Evolutionary conservation across 2,797 vertebrate genomes (phyloP).

Genomic region (Scarus forsteni): DNA sequence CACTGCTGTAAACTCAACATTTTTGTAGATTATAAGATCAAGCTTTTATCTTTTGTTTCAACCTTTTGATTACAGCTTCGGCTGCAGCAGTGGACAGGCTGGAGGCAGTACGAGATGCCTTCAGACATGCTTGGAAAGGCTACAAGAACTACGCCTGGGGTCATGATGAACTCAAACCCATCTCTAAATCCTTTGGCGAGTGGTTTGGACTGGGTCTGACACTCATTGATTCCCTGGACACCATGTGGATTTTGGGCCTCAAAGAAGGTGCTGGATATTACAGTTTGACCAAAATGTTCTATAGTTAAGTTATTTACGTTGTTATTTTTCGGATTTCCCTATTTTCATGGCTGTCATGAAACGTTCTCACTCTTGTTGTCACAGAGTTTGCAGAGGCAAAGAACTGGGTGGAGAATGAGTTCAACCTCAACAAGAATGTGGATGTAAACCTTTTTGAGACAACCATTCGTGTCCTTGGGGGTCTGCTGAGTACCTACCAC

Average conservation of each 20-base stretch:
- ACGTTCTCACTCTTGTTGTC: neutral
- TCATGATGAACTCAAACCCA: constrained; percentile 94
- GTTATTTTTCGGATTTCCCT: neutral
- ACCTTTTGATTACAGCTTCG: constrained; percentile 32
- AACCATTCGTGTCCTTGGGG: constrained; percentile 95
- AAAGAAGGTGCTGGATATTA: constrained; percentile 87
- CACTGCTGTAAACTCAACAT: too few species aligned
- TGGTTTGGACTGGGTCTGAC: constrained; percentile 98
- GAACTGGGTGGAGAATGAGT: constrained; percentile 88
- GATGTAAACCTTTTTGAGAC: constrained; percentile 99
- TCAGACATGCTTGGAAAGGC: constrained; percentile 95
- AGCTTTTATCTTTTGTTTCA: constrained; percentile 15
- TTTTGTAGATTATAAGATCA: neutral
- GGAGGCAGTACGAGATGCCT: constrained; percentile 89
- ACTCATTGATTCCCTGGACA: constrained; percentile 94
- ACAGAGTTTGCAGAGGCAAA: constrained; percentile 93
- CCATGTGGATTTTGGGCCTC: constrained; percentile 96
- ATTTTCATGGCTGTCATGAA: neutral
- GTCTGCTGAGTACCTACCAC: constrained; percentile 94
- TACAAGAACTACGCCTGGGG: constrained; percentile 95
- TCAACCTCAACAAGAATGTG: constrained; percentile 91
- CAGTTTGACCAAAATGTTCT: neutral
- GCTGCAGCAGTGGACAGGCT: constrained; percentile 73
- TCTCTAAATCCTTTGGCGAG: constrained; percentile 91
- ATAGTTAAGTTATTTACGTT: neutral